A percentile compares a stretch with the other conserved stretches of the same genome.
Conservation (phyloP, 2,797 vertebrate species). For the Lepilemur septentrionalis region DNA sequence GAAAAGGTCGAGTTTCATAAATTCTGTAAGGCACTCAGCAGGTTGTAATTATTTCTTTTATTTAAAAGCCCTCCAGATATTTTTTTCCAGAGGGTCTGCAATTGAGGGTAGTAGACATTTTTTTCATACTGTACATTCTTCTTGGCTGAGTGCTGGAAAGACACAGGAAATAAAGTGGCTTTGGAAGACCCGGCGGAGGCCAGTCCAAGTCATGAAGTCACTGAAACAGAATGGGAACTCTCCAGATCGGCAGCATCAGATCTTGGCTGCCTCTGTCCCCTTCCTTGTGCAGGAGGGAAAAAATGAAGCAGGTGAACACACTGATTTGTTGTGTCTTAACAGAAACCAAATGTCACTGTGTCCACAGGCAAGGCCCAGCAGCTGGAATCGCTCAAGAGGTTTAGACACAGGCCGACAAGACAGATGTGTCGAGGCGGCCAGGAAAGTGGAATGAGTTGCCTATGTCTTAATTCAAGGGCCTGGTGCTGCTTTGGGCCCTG, state of each 20-base stretch:
- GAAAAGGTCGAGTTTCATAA: constrained; percentile 77
- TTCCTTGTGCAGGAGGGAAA: constrained; percentile 5
- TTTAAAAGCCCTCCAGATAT: constrained; percentile 76
- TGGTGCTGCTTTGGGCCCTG: not conserved
- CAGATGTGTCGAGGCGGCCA: constrained; percentile 63
- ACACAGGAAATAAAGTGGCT: constrained; percentile 80
- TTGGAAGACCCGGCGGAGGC: constrained; percentile 57
- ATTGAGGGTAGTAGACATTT: constrained; percentile 74
- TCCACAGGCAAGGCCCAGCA: not conserved
- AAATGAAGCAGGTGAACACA: constrained; percentile 68
- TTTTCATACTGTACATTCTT: constrained; percentile 82
- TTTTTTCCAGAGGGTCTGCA: constrained; percentile 73
- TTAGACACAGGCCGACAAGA: constrained; percentile 45
- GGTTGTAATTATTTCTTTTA: constrained; percentile 81
- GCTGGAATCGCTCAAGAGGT: constrained; percentile 50
- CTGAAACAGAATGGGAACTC: constrained; percentile 50
- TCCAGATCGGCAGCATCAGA: constrained; percentile 33
- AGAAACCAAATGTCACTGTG: constrained; percentile 60
- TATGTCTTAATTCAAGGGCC: constrained; percentile 47
- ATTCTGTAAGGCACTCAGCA: constrained; percentile 71
- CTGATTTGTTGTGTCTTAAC: constrained; percentile 52
- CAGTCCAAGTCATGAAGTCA: constrained; percentile 62
- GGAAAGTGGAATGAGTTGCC: constrained; percentile 62
- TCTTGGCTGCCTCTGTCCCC: not conserved
- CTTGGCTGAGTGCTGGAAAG: constrained; percentile 67